These are phyloP conservation scores for Excalfactoria chinensis DNA, from an alignment of 2,113 vertebrate species.

Conservation along the genomic window DNA sequence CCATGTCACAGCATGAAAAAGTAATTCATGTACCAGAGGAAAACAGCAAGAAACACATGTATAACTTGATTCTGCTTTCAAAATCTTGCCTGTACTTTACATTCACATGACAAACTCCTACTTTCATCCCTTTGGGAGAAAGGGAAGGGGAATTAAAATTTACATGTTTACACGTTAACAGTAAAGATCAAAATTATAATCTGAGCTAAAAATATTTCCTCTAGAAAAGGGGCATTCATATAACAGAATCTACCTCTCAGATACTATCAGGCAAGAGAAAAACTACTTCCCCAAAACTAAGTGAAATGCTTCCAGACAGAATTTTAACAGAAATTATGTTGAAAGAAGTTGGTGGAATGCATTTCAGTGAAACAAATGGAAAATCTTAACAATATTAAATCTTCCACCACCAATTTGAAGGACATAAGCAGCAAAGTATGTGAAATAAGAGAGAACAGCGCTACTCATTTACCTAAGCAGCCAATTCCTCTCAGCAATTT, in stretches of 20 bases:
- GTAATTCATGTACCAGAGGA: neutral
- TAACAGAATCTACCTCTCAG: neutral
- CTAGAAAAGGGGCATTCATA: neutral
- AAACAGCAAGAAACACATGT: neutral
- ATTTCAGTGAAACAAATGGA: conserved; percentile 5
- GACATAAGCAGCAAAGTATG: conserved; percentile 39
- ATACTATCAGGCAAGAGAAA: neutral
- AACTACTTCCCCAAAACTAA: conserved; percentile 4
- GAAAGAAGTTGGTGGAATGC: conserved; percentile 40
- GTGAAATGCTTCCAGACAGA: conserved; percentile 16
- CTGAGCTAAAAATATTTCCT: neutral
- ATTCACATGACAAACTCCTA: neutral
- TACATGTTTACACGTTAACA: neutral
- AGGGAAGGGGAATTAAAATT: conserved; percentile 8
- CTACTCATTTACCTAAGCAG: conserved; percentile 48
- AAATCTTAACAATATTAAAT: conserved; percentile 34
- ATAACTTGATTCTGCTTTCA: neutral
- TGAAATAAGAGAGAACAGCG: conserved; percentile 33
- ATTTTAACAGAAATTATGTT: conserved; percentile 31
- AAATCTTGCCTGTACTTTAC: neutral
- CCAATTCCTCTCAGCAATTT: conserved; percentile 45
- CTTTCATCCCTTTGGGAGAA: neutral
- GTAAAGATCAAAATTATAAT: conserved; percentile 18
- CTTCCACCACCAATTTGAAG: conserved; percentile 11
- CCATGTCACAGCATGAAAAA: neutral